A percentile compares a stretch with the other conserved stretches of the same genome.
Evolutionary conservation across 2,888 invertebrate genomes (phyloP).

Genomic region (Quadriops clusia): DNA sequence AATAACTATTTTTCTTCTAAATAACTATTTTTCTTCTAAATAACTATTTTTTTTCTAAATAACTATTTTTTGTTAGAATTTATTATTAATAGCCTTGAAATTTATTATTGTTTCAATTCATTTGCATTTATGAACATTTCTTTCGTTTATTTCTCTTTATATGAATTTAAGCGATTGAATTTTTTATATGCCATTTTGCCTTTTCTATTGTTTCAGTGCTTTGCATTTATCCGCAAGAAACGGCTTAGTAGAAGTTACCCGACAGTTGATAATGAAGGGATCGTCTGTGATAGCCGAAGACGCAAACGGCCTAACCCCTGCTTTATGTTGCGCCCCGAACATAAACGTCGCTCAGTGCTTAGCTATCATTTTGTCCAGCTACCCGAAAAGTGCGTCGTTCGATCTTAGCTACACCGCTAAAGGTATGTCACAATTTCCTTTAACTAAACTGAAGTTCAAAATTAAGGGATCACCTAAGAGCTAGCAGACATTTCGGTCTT

Average conservation of each 20-base stretch:
- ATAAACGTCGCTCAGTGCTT: conserved; percentile 49
- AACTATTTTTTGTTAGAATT: background rate
- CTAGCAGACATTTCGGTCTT: too few species aligned
- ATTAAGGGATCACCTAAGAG: too few species aligned
- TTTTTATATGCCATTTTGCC: conserved; percentile 1
- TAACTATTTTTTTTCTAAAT: conserved; percentile 1
- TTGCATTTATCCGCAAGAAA: conserved; percentile 50
- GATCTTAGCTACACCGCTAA: too few species aligned
- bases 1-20: background rate
- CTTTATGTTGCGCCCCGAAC: conserved; percentile 49
- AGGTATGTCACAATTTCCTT: too few species aligned
- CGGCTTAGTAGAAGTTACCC: conserved; percentile 47
- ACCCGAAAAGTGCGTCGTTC: too few species aligned
- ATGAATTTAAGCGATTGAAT: too few species aligned
- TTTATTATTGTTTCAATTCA: too few species aligned
- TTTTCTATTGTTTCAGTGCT: conserved; percentile 36
- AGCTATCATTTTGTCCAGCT: conserved; percentile 38
- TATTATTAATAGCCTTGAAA: background rate
- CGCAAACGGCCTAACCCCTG: conserved; percentile 48
- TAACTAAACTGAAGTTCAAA: too few species aligned
- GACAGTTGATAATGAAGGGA: conserved; percentile 44
- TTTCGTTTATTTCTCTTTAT: conserved; percentile 1
- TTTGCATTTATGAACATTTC: too few species aligned
- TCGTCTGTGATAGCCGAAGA: conserved; percentile 47
- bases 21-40: conserved; percentile 2